These are phyloP conservation scores for Xanthia icteritia DNA, from an alignment of 2,888 invertebrate species.

Conservation along the genomic window DNA sequence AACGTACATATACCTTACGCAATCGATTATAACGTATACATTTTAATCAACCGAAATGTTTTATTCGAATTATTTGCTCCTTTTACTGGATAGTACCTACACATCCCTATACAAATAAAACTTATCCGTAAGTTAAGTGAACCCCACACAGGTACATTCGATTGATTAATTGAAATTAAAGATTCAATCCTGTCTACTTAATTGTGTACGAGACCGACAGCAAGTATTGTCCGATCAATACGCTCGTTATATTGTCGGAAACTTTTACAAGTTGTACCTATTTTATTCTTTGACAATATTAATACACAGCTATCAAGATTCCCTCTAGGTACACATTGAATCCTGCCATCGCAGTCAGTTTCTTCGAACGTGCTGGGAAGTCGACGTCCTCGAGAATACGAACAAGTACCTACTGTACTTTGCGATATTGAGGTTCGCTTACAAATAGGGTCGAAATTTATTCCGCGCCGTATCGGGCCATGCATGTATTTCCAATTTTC, in stretches of 20 bases:
- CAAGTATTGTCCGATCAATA: slow-evolving; percentile 13
- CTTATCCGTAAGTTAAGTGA: slow-evolving; percentile 35
- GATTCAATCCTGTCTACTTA: slow-evolving; percentile 57
- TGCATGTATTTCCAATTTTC: slow-evolving; percentile 87
- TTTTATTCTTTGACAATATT: slow-evolving; percentile 11
- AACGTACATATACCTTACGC: neutral
- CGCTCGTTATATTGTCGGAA: neutral
- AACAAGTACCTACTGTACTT: slow-evolving; percentile 63
- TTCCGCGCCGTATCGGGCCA: slow-evolving; percentile 80
- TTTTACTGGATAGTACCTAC: slow-evolving; percentile 6
- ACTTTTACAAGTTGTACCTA: neutral
- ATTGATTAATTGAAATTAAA: slow-evolving; percentile 58
- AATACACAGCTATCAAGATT: slow-evolving; percentile 19
- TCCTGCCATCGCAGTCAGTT: slow-evolving; percentile 66
- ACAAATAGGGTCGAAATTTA: slow-evolving; percentile 86
- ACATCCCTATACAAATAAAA: slow-evolving; percentile 20
- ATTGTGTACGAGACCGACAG: slow-evolving; percentile 18
- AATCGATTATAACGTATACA: neutral
- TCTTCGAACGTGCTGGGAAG: slow-evolving; percentile 67
- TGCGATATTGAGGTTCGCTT: slow-evolving; percentile 77
- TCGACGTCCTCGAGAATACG: slow-evolving; percentile 67
- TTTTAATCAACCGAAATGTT: slow-evolving; percentile 12
- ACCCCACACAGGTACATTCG: slow-evolving; percentile 6
- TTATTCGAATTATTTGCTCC: slow-evolving; percentile 10
- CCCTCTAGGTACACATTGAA: slow-evolving; percentile 41